Conservation (phyloP, 2,888 invertebrate genomes). For the Diaphora mendica region DNA sequence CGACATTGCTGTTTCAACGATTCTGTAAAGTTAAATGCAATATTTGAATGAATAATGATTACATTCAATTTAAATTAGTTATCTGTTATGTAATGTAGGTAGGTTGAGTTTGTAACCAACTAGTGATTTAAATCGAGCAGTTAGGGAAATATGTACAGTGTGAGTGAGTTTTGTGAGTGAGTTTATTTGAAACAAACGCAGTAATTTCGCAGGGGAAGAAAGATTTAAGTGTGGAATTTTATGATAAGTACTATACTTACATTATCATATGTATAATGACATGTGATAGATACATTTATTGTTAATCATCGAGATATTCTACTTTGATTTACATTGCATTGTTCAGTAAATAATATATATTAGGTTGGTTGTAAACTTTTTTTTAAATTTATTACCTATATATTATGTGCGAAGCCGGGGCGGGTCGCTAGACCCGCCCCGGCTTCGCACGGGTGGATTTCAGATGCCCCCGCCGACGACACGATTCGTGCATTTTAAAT, state of each 20-base stretch:
- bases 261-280: neutral
- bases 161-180: conserved; percentile 24
- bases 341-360: neutral
- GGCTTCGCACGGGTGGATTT: too few species aligned
- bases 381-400: neutral
- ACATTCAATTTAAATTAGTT: conserved; percentile 52
- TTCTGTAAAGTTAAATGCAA: conserved; percentile 44
- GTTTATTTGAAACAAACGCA: conserved; percentile 26
- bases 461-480: too few species aligned
- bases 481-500: too few species aligned
- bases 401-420: too few species aligned
- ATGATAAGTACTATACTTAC: neutral
- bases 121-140: conserved; percentile 38
- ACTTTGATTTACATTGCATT: neutral
- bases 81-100: conserved; percentile 39
- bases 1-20: conserved; percentile 50
- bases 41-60: conserved; percentile 49
- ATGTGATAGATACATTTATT: neutral
- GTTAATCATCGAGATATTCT: neutral
- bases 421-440: too few species aligned
- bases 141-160: conserved; percentile 45
- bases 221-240: conserved; percentile 9
- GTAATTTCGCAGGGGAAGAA: conserved; percentile 19
- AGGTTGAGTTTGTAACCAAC: conserved; percentile 36
- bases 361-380: neutral